phyloP scores from a whole-genome alignment of 2,113 vertebrate genomes.

The Anthoscopus minutus region DNA sequence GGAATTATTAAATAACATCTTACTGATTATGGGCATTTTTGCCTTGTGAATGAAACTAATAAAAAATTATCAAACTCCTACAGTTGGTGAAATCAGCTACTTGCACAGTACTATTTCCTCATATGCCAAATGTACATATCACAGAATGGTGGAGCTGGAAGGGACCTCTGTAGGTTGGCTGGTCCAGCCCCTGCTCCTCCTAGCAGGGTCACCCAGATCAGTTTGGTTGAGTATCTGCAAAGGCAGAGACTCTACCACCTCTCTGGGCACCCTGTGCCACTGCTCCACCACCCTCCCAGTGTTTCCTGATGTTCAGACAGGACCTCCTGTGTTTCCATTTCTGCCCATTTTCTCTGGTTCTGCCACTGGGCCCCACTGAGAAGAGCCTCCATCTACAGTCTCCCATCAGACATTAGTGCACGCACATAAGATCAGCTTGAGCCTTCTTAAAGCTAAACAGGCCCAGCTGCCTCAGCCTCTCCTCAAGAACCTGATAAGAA shows the following conservation, averaged over 20 bases:
- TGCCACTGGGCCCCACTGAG: not conserved
- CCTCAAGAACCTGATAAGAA: not conserved
- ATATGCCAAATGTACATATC: not conserved
- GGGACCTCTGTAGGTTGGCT: not conserved
- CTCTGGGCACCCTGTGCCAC: no score
- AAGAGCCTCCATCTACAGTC: not conserved
- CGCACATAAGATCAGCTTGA: not conserved
- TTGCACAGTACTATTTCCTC: not conserved
- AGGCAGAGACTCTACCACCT: not conserved
- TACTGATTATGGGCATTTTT: not conserved
- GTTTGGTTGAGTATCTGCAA: not conserved
- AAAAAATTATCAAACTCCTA: not conserved
- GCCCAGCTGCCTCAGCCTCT: not conserved
- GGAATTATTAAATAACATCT: not conserved
- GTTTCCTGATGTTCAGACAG: not conserved
- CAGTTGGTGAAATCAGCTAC: not conserved
- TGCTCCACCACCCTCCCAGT: rapidly evolving
- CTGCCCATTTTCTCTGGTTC: not conserved
- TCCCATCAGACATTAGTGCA: not conserved
- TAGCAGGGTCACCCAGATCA: not conserved
- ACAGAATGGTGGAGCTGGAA: not conserved
- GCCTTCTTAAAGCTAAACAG: not conserved
- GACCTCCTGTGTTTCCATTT: not conserved
- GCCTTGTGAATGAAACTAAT: not conserved
- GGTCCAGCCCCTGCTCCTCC: not conserved